A percentile compares a stretch with the other conserved stretches of the same genome.
Evolutionary conservation across 2,113 vertebrate species (phyloP).

Genomic region (Elachura formosa): DNA sequence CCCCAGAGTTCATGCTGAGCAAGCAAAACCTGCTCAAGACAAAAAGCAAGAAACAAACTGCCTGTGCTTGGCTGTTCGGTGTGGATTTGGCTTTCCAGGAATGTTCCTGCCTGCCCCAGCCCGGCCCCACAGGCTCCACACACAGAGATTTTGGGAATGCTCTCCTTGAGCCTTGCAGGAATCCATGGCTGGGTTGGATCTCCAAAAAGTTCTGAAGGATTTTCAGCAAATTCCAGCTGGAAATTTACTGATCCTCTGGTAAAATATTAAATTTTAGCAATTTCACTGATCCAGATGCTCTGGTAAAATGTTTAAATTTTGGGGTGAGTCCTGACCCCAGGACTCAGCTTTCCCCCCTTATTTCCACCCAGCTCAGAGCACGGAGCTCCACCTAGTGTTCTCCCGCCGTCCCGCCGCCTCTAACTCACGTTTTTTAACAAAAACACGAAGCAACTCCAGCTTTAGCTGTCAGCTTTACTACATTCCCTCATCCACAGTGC

Average conservation of each 20-base stretch:
- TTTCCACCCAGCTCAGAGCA: background rate
- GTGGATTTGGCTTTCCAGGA: background rate
- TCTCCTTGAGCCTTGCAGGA: background rate
- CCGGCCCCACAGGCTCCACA: background rate
- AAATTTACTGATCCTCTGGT: no score
- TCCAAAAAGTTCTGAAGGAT: background rate
- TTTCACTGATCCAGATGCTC: background rate
- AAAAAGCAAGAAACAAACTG: background rate
- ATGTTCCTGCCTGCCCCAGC: background rate
- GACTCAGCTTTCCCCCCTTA: background rate
- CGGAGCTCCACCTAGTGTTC: conserved; percentile 20
- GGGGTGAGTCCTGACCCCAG: background rate
- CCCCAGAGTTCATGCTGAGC: background rate
- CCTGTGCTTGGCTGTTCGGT: background rate
- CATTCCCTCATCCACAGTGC: rapidly evolving
- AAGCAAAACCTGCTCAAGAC: background rate
- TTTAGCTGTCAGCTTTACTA: rapidly evolving
- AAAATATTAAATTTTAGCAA: no score
- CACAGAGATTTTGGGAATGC: background rate
- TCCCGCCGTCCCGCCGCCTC: background rate
- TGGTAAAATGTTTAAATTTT: background rate
- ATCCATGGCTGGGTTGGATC: background rate
- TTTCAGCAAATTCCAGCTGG: background rate
- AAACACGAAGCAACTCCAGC: background rate
- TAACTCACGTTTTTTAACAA: rapidly evolving